phyloP scores from a whole-genome alignment of 2,113 vertebrate species.

The Oreocharis arfaki region DNA sequence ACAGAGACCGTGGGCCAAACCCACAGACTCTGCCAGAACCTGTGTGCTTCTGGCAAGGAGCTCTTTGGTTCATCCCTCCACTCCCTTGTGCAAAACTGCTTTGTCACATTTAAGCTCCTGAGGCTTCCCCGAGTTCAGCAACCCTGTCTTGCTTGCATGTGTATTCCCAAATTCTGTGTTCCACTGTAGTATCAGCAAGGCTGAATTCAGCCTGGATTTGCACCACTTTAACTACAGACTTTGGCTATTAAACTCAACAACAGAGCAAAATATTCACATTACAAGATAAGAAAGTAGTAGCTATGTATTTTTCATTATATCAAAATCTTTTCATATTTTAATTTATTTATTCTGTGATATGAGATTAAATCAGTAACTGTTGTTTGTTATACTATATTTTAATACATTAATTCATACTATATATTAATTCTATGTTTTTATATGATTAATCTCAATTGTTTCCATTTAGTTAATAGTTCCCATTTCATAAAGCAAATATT shows the following conservation, averaged over 20 bases:
- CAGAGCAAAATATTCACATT: not conserved
- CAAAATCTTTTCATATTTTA: not conserved
- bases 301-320: not conserved
- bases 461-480: not conserved
- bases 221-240: not conserved
- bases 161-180: not conserved
- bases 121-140: not conserved
- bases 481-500: not conserved
- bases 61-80: not conserved
- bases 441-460: not conserved
- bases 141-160: not conserved
- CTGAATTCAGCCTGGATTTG: not conserved
- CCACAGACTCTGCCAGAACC: not conserved
- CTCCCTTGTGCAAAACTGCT: not conserved
- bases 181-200: accelerated
- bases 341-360: not conserved
- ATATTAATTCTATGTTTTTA: not conserved
- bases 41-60: not conserved
- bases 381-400: not conserved
- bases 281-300: not conserved
- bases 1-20: not conserved
- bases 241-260: not conserved
- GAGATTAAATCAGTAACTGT: accelerated
- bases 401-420: not conserved
- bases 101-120: not conserved